A percentile compares a stretch with the other conserved stretches of the same genome.
These are phyloP conservation scores for Pseudomyrmex dendroicus DNA, from an alignment of 1,140 invertebrate species.

Conservation along the genomic window DNA sequence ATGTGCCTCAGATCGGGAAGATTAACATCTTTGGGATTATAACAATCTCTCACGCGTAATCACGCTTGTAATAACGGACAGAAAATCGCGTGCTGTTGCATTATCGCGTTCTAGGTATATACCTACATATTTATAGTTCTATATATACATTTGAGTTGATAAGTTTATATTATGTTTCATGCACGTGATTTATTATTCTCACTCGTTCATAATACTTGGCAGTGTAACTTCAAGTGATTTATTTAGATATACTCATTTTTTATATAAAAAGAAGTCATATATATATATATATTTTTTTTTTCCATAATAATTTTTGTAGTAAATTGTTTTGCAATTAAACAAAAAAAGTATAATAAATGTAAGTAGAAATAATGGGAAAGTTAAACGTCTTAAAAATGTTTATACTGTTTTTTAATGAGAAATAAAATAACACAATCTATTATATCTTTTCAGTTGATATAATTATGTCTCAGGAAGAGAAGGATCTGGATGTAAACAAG, in stretches of 20 bases:
- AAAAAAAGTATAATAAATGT: background rate
- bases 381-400: background rate
- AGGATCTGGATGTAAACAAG: conserved; percentile 79
- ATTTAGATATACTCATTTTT: background rate
- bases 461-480: conserved; percentile 65
- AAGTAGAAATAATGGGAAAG: background rate
- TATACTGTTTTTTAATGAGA: no score
- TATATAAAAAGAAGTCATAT: background rate
- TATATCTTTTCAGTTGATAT: conserved; percentile 55
- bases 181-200: background rate
- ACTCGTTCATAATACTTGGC: no score
- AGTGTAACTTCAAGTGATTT: background rate
- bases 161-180: background rate
- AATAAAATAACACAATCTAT: conserved; percentile 8
- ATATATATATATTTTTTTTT: background rate
- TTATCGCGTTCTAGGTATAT: background rate
- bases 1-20: background rate
- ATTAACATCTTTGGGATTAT: background rate
- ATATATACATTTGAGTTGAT: background rate
- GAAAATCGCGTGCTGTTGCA: background rate
- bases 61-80: no score
- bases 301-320: background rate
- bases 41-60: background rate
- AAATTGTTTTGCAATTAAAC: background rate
- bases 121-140: background rate